Percentiles rank a stretch among this genome's conserved stretches.
Conservation (phyloP, 2,888 invertebrate genomes). For the Calephelis perditalis region DNA sequence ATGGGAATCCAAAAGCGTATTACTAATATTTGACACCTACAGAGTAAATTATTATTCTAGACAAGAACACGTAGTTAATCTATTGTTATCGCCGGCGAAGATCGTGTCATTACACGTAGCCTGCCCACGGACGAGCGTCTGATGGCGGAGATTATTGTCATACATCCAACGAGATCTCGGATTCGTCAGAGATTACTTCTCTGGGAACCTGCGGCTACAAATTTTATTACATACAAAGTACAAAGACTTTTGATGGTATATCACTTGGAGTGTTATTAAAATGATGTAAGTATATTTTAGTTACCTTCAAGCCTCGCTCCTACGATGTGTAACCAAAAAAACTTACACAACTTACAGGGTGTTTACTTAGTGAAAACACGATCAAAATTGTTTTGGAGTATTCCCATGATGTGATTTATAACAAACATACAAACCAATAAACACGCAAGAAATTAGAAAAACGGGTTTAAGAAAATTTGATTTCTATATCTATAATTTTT, state of each 20-base stretch:
- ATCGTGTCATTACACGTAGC: conserved; percentile 66
- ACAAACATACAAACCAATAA: too few species aligned
- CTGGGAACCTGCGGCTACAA: conserved; percentile 6
- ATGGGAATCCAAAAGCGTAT: conserved; percentile 9
- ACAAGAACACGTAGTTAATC: conserved; percentile 54
- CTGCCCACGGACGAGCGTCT: conserved; percentile 56
- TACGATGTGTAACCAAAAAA: too few species aligned
- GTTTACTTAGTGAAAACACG: too few species aligned
- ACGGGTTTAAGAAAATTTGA: too few species aligned
- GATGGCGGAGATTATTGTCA: conserved; percentile 47
- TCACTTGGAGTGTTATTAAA: too few species aligned
- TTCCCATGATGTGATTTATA: too few species aligned
- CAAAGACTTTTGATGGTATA: neutral
- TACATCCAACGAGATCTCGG: conserved; percentile 19
- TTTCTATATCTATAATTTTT: too few species aligned
- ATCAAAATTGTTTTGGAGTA: too few species aligned
- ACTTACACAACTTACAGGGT: too few species aligned
- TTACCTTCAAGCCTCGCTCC: too few species aligned
- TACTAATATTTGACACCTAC: conserved; percentile 35
- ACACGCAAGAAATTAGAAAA: too few species aligned
- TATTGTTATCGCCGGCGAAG: conserved; percentile 58
- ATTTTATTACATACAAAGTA: neutral
- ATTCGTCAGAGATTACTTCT: neutral
- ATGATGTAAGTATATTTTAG: too few species aligned
- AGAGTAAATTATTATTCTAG: conserved; percentile 49